Evolutionary conservation across 2,888 invertebrate species (phyloP), one percentile per base, ranked within the genome.

Genomic region (Cremastinae sp.): DNA sequence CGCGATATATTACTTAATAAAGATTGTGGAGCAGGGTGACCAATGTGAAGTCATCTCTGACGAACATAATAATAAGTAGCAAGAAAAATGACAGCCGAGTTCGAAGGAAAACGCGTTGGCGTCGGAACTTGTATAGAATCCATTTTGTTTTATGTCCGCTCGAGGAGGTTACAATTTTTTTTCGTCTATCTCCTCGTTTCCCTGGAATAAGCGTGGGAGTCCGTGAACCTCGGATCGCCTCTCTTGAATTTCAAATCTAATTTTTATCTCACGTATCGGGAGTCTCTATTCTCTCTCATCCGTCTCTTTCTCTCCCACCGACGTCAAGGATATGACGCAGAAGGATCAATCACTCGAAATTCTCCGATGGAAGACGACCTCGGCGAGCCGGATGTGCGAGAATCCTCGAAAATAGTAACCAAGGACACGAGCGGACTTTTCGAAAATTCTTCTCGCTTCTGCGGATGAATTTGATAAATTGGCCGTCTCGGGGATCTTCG

Each of bases 401-500:
- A n/a, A 64, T 43, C 65, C 41, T 36, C 61, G 54, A 65, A 28
- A 28, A 71, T 56, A 78, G 74, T 71, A 74, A 22, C 70, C 74
- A 71, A 78, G 77, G 74, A 71, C 77, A 65, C 22, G 36, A 12
- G 43, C 18, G 28, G 18, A 2, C 8, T 16, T 12, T 38, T 43
- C 45, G 53, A 10, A 58, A 73, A 41, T 22, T 14, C 45, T 74
- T 69, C 53, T 28, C 36, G 14, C 9, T 20, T 16, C 2, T 20
- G 7, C 14, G 34, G n/a, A 4, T 28, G n/a, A 28, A 28, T 14
- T 28, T 45, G 9, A 28, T 45, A 45, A 45, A 61, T 45, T 34
- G 10, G 12, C 5, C 2, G 28, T 18, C 41, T 20, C 12, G 10
- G n/a, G 12, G 41, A 22, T 12, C 28, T 28, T 28, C 28, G 28